Evolutionary conservation across 2,888 invertebrate genomes (phyloP), one percentile per base, ranked within the genome.

Genomic region (Megamerina dolium): DNA sequence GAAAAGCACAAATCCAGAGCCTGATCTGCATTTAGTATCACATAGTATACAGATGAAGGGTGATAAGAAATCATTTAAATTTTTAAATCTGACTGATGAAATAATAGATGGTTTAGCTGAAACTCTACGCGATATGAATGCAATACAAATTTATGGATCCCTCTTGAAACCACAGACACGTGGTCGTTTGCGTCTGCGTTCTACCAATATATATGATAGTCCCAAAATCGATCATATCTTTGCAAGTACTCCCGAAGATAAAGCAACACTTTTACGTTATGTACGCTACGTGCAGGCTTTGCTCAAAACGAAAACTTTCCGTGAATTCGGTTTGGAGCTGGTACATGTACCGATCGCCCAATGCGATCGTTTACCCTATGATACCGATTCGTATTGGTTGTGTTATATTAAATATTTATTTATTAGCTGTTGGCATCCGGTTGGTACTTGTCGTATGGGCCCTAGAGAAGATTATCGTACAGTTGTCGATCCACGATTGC

Each of bases 391-490:
- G 0, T 82, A 78, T 59, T 78, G 79, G 77, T 67, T 69, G 48
- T 82, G 82, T 57, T 74, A 77, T 29, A 73, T 77, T 5, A 69
- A 73, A 13, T 71, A 77, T 48, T 72, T 78, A 63, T 73, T 73
- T 6, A 68, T 74, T 1, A 77, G 78, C 2, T 60, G 77, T 20
- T 85, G 82, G 64, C 85, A 87, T 61, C 80, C 82, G 1, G 78
- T 79, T 1, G 82, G 85, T 35, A 84, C 82, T 1, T 78, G 77
- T 37, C 81, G 80, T 65, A 86, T 86, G 83, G 85, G 82, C 1
- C 64, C 70, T 2, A 45, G 51, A 1, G 42, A 49, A 1, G 76
- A 78, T 56, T 55, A 59, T 0, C 53, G 54, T 0, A 68, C 77
- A 1, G 80, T 81, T 0, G 77, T 81, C 2, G 73, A 76, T 54